Percentiles rank a stretch among this genome's conserved stretches.
Conservation (phyloP, 1,140 invertebrate species). For the Acromyrmex echinatior region DNA sequence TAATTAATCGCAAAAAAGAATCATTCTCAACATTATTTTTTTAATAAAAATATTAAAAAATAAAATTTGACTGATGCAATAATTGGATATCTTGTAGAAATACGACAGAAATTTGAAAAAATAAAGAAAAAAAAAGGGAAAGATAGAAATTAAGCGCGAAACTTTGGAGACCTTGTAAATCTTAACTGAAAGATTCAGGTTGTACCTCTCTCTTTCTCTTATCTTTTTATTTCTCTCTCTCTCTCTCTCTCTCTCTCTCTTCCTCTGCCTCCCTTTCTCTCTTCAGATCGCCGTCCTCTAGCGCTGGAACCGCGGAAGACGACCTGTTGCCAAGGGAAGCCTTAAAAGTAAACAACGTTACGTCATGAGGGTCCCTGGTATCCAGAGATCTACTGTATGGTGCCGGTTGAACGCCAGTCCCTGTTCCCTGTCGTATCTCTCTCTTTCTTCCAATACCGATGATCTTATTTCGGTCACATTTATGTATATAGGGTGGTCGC, state of each 20-base stretch:
- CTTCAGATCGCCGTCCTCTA: constrained; percentile 42
- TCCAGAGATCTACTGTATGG: constrained; percentile 62
- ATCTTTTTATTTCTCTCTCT: background rate
- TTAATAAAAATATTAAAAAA: background rate
- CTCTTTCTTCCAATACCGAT: constrained; percentile 53
- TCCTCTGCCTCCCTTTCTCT: constrained; percentile 18
- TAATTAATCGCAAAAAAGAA: too few relatives aligned
- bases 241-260: constrained; percentile 14
- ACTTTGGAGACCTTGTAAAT: constrained; percentile 34
- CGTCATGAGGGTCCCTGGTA: constrained; percentile 73
- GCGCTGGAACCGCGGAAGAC: constrained; percentile 66
- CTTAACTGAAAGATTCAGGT: background rate
- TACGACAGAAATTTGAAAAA: background rate
- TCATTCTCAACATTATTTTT: background rate
- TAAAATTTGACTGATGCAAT: background rate
- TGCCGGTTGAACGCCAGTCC: constrained; percentile 53
- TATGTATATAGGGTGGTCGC: constrained; percentile 38
- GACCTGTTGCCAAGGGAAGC: constrained; percentile 81
- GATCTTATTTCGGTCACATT: constrained; percentile 42
- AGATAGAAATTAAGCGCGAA: constrained; percentile 32
- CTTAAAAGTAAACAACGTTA: constrained; percentile 81
- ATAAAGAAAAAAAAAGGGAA: background rate
- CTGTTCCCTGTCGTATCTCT: constrained; percentile 61
- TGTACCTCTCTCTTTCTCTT: constrained; percentile 9
- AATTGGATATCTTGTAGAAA: background rate